phyloP scores from a whole-genome alignment of 2,797 vertebrate genomes.

The Gallinago stenura region DNA sequence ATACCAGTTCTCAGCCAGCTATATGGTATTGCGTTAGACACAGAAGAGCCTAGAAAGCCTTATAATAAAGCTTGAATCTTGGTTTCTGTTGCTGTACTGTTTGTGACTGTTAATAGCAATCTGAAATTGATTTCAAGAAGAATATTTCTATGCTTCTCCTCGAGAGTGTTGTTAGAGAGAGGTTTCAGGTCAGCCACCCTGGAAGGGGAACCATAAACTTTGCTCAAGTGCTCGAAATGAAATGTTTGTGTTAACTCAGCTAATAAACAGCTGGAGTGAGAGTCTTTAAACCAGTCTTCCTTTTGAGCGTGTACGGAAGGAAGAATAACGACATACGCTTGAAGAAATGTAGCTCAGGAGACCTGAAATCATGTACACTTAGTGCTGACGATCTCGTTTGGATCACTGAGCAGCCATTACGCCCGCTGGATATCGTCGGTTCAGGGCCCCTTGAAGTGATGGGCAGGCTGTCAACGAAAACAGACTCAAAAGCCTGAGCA shows the following conservation, averaged over 20 bases:
- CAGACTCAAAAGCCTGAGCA: background rate
- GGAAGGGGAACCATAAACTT: constrained; percentile 41
- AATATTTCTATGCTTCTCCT: background rate
- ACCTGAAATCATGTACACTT: constrained; percentile 9
- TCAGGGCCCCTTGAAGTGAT: background rate
- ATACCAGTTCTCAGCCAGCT: background rate
- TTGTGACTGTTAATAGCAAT: background rate
- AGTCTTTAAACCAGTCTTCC: constrained; percentile 36
- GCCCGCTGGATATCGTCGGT: background rate
- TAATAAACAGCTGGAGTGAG: constrained; percentile 55
- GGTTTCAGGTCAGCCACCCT: constrained; percentile 13
- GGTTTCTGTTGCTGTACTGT: background rate
- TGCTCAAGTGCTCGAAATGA: constrained; percentile 1
- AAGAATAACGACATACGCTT: constrained; percentile 1
- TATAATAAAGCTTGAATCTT: background rate
- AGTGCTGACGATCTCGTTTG: background rate
- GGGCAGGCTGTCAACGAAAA: background rate
- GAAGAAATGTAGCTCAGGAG: constrained; percentile 45
- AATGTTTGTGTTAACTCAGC: constrained; percentile 49
- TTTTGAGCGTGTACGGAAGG: background rate
- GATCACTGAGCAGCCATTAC: background rate
- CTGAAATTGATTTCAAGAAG: constrained; percentile 22
- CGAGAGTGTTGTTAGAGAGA: background rate
- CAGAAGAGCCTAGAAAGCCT: background rate
- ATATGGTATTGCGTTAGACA: background rate